Base-by-base conservation (phyloP, 1,140 invertebrate genomes). In the Aleiodes sp. region DNA sequence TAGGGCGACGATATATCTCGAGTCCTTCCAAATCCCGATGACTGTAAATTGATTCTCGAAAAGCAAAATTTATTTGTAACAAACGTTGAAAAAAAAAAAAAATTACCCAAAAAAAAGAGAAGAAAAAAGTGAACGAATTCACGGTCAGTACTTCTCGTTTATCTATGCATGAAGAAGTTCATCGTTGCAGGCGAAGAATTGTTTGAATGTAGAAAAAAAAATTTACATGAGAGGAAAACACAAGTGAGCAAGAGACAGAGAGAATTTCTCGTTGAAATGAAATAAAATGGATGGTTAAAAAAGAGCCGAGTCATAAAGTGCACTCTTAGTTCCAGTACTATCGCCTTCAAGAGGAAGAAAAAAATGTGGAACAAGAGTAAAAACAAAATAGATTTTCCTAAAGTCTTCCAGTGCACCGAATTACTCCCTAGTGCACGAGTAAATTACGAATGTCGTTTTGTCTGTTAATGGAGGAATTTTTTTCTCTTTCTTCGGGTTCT, bases 361-460 rank as follows among this genome's bases (percentile, higher is more conserved):
- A 29, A 2, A 9, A n/a, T 31, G 3, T 31, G 12, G 16, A 60
- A 28, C 10, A n/a, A 33, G 8, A 16, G 10, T 2, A 24, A 52
- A 52, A 52, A 8, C 46, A 52, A 52, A 52, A 52, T 19, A 24
- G 46, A 8, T 52, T 4, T 24, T 52, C 19, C 19, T 46, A n/a
- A 14, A 52, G 46, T 52, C 21, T 52, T 46, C 41, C 41, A n/a
- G 35, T 43, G 39, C n/a, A 43, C 39, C 19, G 39, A 43, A 43
- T 7, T 12, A 16, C 39, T 43, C 39, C n/a, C 12, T n/a, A 16
- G 8, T 16, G n/a, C 24, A 16, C 14, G 26, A 8, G 28, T 12
- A 33, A 61, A 61, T 61, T 61, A 61, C 59, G 31, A 61, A 61
- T 33, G 26, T 61, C 59, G 59, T 61, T 61, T 61, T 12, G 31